Evolutionary conservation across 2,113 vertebrate genomes (phyloP), one percentile per base, ranked within the genome.

Genomic region (Acanthochromis polyacanthus): DNA sequence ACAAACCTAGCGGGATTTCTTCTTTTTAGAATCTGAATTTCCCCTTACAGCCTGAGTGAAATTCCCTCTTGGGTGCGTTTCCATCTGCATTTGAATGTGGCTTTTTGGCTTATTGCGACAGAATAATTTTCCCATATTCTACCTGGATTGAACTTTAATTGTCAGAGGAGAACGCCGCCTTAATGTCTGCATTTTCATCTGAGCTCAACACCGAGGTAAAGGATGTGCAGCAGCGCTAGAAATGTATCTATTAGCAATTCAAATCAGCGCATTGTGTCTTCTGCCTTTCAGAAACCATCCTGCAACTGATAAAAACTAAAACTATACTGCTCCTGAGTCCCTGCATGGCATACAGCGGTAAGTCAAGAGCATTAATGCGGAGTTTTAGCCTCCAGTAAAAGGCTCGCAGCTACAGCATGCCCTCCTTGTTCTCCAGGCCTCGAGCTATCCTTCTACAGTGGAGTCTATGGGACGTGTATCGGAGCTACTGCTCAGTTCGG

Each of bases 301-400:
- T 98, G 61, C 95, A 94, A 57, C 86, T 99, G 32, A 93, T 96
- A 60, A 92, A 94, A 85, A 96, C 95, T 43, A 98, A 96, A 87
- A 95, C 96, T 36, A 96, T 99, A 75, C 75, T 99, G 48, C 94
- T 99, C 0, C 95, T 99, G 40, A 96, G 97, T 67, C 78, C 97
- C 23, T 96, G 97, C 57, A 99, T 98, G 91, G 97, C 96, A 0
- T 99, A 99, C 83, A 99, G 96, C 81, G 98, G 98, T 99, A 92
- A 93, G 93, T 71, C 1, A n/a, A 65, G 70, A 58, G 22, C n/a
- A 23, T 40, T 52, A 14, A 43, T 28, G 3, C 22, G 17, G 20
- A 11, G 32, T 28, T 23, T 40, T 19, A 23, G 19, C 52, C 43
- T 71, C 36, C 14, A 17, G 70, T 55, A 2, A 68, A 43, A 14